Evolutionary conservation across 2,113 vertebrate genomes (phyloP).

Genomic region (human): DNA sequence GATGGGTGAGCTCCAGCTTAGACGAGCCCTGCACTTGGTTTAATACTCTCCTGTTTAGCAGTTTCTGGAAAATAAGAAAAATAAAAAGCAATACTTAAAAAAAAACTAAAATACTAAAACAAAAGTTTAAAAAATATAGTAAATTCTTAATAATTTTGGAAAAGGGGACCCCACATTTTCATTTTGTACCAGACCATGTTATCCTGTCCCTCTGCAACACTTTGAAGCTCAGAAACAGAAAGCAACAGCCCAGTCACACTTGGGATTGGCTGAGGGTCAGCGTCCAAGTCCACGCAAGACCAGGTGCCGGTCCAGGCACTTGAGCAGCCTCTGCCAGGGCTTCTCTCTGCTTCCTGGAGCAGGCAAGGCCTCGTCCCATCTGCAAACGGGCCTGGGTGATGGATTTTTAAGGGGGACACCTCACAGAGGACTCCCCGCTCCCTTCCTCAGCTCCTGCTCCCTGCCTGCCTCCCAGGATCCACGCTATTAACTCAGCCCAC

Average conservation of each 20-base stretch:
- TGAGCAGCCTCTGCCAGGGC: not conserved
- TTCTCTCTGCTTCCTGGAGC: not conserved
- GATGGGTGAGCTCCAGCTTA: not conserved
- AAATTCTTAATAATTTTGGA: slow-evolving; percentile 8
- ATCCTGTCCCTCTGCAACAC: not conserved
- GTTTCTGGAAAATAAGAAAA: not conserved
- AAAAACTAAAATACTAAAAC: too few species aligned
- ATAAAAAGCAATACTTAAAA: not conserved
- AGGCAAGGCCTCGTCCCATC: not conserved
- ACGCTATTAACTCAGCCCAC: not conserved
- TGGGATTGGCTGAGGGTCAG: not conserved
- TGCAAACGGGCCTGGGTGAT: not conserved
- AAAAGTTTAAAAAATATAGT: too few species aligned
- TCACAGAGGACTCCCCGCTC: not conserved
- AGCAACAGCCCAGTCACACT: not conserved
- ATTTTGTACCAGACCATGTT: not conserved
- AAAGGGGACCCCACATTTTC: not conserved
- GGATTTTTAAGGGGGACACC: slow-evolving; percentile 20
- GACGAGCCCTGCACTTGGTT: not conserved
- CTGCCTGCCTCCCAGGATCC: not conserved
- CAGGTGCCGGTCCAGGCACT: not conserved
- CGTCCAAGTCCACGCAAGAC: not conserved
- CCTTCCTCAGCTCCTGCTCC: not conserved
- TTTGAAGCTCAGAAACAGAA: not conserved
- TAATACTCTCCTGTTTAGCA: not conserved